Percentiles rank a stretch among this genome's conserved stretches.
phyloP scores from a whole-genome alignment of 30 jellyfish, hydroid and myxozoan species.

The Aurelia aurita region DNA sequence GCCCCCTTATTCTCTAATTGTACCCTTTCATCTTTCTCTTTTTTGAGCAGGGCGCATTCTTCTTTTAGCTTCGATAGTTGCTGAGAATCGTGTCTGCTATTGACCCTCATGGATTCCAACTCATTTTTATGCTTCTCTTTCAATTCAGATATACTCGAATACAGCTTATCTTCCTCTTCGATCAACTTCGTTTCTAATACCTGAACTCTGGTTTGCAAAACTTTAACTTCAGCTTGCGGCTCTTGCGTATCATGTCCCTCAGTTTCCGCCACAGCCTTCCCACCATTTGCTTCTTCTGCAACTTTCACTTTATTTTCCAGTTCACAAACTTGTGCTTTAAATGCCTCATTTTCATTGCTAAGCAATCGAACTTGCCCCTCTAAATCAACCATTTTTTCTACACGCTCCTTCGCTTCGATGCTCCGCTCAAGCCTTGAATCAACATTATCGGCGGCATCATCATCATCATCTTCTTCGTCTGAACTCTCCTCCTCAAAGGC shows the following conservation, averaged over 20 bases:
- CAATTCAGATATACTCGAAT: constrained; percentile 57
- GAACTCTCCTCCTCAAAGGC: constrained; percentile 89
- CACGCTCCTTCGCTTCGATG: constrained; percentile 81
- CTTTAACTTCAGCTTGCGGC: constrained; percentile 14
- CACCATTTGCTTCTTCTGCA: no score
- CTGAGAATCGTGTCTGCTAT: constrained; percentile 45
- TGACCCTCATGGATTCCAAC: constrained; percentile 20
- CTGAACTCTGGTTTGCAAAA: constrained; percentile 28
- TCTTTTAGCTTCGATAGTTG: constrained; percentile 56
- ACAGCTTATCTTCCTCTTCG: constrained; percentile 80
- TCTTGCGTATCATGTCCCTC: constrained; percentile 23
- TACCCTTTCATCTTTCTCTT: constrained; percentile 23
- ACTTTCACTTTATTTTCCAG: constrained; percentile 47
- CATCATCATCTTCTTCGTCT: constrained; percentile 73
- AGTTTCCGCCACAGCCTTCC: background rate
- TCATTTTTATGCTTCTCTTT: constrained; percentile 80
- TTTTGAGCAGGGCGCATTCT: constrained; percentile 49
- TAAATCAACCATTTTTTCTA: constrained; percentile 77
- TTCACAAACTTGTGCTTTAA: constrained; percentile 13
- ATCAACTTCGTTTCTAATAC: constrained; percentile 65
- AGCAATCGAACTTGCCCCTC: constrained; percentile 82
- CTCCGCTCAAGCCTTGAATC: constrained; percentile 72
- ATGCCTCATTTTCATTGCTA: constrained; percentile 66
- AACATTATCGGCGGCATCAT: constrained; percentile 71
- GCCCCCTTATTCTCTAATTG: background rate